phyloP scores from a whole-genome alignment of 2,888 invertebrate genomes.

The Gisinianus flammeolus region DNA sequence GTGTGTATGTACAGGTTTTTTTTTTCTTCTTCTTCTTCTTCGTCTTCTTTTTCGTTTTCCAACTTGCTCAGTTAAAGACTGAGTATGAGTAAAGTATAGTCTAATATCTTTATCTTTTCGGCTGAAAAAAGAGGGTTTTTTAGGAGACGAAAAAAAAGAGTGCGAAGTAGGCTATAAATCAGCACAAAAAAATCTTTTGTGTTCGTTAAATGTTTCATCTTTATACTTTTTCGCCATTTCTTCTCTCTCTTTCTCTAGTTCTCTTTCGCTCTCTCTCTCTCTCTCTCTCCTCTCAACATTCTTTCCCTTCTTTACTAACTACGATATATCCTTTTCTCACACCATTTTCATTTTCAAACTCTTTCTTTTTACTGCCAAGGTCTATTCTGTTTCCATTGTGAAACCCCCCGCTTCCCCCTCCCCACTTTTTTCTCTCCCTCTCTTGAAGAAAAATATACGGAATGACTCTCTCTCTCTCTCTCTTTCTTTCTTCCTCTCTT shows the following conservation, averaged over 20 bases:
- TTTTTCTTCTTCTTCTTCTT: not conserved
- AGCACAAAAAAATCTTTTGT: constrained; percentile 58
- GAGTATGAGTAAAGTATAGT: constrained; percentile 39
- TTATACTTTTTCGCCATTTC: constrained; percentile 57
- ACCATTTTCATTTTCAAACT: constrained; percentile 45
- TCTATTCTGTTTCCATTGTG: constrained; percentile 23
- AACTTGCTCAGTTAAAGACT: constrained; percentile 39
- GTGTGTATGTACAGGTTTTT: no score
- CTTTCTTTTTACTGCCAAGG: constrained; percentile 41
- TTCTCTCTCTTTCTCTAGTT: constrained; percentile 52
- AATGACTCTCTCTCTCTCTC: not conserved
- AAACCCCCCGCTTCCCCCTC: constrained; percentile 4
- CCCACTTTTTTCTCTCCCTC: constrained; percentile 11
- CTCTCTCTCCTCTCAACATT: constrained; percentile 39
- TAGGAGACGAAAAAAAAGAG: constrained; percentile 48
- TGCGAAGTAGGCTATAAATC: constrained; percentile 59
- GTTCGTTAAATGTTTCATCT: constrained; percentile 59
- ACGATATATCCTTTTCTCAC: constrained; percentile 45
- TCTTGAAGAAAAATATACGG: not conserved
- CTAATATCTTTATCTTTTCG: constrained; percentile 46
- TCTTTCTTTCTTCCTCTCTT: not conserved
- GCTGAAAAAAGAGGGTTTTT: constrained; percentile 39
- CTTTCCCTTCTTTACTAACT: constrained; percentile 34
- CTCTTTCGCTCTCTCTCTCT: constrained; percentile 39
- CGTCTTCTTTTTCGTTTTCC: no score